These are phyloP conservation scores for Dexiosoma caninum DNA, from an alignment of 2,888 invertebrate species.

Conservation along the genomic window DNA sequence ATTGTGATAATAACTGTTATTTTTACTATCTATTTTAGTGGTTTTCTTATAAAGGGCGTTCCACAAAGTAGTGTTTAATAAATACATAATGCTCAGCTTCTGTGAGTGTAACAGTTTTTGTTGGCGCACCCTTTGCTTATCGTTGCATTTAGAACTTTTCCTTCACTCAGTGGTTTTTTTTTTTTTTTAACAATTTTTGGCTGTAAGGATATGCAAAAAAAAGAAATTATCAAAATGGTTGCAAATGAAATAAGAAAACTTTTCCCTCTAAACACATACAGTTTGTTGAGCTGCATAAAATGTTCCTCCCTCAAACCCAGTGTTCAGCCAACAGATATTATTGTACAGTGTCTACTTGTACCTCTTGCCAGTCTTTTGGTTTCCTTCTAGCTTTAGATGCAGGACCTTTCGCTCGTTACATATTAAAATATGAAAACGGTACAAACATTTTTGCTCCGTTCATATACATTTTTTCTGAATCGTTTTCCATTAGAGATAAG, in stretches of 20 bases:
- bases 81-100: too few species aligned
- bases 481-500: too few species aligned
- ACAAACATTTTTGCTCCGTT: conserved; percentile 2
- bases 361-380: not conserved
- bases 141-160: not conserved
- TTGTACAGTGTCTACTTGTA: not conserved
- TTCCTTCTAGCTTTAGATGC: not conserved
- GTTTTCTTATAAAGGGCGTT: not conserved
- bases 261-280: not conserved
- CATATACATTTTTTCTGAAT: not conserved
- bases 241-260: conserved; percentile 41
- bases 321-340: conserved; percentile 1
- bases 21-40: conserved; percentile 18
- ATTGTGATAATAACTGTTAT: conserved; percentile 45
- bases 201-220: not conserved
- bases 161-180: not conserved
- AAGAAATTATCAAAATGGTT: conserved; percentile 10
- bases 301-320: conserved; percentile 9
- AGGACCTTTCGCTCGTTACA: conserved; percentile 6
- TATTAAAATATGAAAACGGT: conserved; percentile 2
- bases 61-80: not conserved
- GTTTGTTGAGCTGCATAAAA: not conserved
- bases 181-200: conserved; percentile 16
- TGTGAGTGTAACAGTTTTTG: not conserved
- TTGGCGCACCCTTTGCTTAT: not conserved